Evolutionary conservation across 2,888 invertebrate species (phyloP).

Genomic region (Meteorus cinctellus): DNA sequence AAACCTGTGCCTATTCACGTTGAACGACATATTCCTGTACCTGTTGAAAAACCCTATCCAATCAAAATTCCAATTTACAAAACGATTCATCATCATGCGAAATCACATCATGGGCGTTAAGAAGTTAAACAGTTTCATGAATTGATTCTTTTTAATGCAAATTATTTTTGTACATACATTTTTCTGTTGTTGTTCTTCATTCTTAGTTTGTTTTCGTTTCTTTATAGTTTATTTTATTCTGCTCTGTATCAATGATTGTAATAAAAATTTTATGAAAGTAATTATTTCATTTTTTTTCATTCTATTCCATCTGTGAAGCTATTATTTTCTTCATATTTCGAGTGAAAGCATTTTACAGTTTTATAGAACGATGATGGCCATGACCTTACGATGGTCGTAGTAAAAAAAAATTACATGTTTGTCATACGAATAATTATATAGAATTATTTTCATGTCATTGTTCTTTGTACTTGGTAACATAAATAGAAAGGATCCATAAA

Average conservation of each 20-base stretch:
- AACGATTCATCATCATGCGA: conserved; percentile 82
- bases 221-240: not conserved
- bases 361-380: not conserved
- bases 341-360: not conserved
- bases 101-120: conserved; percentile 61
- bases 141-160: conserved; percentile 23
- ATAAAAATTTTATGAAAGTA: not conserved
- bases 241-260: too few relatives aligned
- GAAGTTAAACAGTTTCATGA: not conserved
- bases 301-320: not conserved
- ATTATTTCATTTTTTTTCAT: not conserved
- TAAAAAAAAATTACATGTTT: not conserved
- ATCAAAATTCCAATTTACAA: conserved; percentile 83
- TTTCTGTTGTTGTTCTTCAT: conserved; percentile 33
- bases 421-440: not conserved
- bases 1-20: conserved; percentile 83
- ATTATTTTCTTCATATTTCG: not conserved
- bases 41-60: conserved; percentile 81
- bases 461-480: not conserved
- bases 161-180: conserved; percentile 19
- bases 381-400: not conserved
- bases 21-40: conserved; percentile 81
- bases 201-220: not conserved
- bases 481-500: conserved; percentile 1
- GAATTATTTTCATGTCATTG: not conserved